Conservation (phyloP, 2,797 vertebrate species). For the Acanthiza pusilla region DNA sequence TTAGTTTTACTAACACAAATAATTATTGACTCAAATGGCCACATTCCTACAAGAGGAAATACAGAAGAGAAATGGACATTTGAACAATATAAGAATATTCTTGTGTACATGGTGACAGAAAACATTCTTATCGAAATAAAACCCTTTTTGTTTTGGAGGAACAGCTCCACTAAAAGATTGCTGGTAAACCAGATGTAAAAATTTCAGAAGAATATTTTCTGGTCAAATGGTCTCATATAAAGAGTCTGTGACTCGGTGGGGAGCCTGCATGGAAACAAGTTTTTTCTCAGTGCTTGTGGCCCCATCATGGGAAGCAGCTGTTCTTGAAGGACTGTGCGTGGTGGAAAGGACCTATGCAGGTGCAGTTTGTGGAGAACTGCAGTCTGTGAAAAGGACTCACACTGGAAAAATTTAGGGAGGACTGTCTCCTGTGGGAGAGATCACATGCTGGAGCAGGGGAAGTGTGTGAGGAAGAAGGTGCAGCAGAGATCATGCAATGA, state of each 20-base stretch:
- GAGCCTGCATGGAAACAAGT: not conserved
- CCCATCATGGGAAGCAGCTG: not conserved
- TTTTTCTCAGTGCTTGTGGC: not conserved
- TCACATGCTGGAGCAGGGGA: not conserved
- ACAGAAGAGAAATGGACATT: not conserved
- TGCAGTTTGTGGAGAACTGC: rapidly evolving
- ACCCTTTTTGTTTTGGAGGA: not conserved
- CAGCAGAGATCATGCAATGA: rapidly evolving
- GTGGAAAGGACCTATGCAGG: not conserved
- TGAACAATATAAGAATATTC: not conserved
- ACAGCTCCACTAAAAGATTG: not conserved
- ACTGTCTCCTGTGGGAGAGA: not conserved
- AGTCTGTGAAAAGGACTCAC: not conserved
- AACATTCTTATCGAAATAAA: not conserved
- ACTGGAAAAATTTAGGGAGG: not conserved
- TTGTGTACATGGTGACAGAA: not conserved
- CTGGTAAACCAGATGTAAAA: not conserved
- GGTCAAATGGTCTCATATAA: not conserved
- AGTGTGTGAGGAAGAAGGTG: not conserved
- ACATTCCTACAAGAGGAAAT: not conserved
- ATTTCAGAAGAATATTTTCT: not conserved
- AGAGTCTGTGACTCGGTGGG: not conserved
- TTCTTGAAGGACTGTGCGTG: not conserved
- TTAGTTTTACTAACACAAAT: not conserved
- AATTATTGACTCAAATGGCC: not conserved